A percentile compares a stretch with the other conserved stretches of the same genome.
These are phyloP conservation scores for Meteorus colon DNA, from an alignment of 2,888 invertebrate species.

Conservation along the genomic window DNA sequence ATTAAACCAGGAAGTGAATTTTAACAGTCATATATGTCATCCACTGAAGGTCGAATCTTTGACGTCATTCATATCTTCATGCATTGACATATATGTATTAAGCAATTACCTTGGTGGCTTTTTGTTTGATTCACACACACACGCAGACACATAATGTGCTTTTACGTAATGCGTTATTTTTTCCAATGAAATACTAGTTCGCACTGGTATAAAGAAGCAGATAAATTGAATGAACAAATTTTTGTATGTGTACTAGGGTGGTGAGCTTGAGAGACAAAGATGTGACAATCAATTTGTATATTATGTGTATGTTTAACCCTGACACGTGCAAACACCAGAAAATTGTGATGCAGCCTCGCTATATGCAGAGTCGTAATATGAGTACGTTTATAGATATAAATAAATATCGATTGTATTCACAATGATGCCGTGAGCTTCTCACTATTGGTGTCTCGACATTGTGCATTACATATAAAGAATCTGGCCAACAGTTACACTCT, in stretches of 20 bases:
- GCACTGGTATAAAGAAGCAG: neutral
- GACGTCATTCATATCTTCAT: constrained; percentile 1
- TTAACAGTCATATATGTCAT: neutral
- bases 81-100: constrained; percentile 34
- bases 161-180: neutral
- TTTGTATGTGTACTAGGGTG: neutral
- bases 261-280: neutral
- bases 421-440: constrained; percentile 19
- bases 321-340: constrained; percentile 63
- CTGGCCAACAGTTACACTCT: neutral
- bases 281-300: constrained; percentile 30
- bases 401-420: constrained; percentile 2
- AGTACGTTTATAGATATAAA: constrained; percentile 22
- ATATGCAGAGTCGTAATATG: constrained; percentile 46
- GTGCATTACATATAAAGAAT: constrained; percentile 38
- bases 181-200: neutral
- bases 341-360: constrained; percentile 60
- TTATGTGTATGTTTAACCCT: constrained; percentile 51
- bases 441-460: constrained; percentile 34
- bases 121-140: constrained; percentile 1
- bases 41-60: neutral
- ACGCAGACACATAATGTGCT: neutral
- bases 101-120: neutral
- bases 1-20: constrained; percentile 9
- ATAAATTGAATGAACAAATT: neutral